These are phyloP conservation scores for Carabus problematicus DNA, from an alignment of 2,888 invertebrate species.

Conservation along the genomic window DNA sequence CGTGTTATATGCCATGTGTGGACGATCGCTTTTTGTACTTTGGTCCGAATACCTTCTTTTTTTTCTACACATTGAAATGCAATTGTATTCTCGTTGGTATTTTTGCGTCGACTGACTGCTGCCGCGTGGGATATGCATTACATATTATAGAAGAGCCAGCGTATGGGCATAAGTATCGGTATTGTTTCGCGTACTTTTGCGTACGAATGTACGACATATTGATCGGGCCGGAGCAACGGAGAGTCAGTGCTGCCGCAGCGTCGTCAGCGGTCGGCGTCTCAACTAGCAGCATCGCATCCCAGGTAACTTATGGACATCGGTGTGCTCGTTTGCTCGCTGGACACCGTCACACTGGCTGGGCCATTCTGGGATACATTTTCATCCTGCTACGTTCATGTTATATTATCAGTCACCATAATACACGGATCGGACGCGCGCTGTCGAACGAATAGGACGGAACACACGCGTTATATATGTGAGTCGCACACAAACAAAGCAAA, in stretches of 20 bases:
- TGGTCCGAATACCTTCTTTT: no score
- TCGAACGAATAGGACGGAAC: background rate
- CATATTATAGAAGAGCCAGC: background rate
- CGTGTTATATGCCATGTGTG: conserved; percentile 7
- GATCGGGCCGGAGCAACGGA: conserved; percentile 46
- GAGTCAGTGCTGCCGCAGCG: conserved; percentile 48
- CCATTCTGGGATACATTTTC: conserved; percentile 20
- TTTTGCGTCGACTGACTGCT: no score
- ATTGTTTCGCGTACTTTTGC: conserved; percentile 46
- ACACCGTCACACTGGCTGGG: conserved; percentile 2
- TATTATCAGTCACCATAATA: conserved; percentile 18
- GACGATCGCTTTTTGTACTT: no score
- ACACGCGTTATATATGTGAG: conserved; percentile 8
- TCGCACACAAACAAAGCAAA: conserved; percentile 15
- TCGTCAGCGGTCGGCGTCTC: conserved; percentile 47
- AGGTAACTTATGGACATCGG: conserved; percentile 37
- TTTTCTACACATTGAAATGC: no score
- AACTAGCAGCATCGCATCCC: conserved; percentile 49
- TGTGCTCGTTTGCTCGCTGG: background rate
- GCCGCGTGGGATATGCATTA: background rate
- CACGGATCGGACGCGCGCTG: background rate
- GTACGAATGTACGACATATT: conserved; percentile 47
- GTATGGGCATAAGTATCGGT: conserved; percentile 5
- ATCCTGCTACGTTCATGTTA: conserved; percentile 21
- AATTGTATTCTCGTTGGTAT: no score